Base-by-base conservation (phyloP, 2,113 vertebrate genomes). In the Rhabdornis inornatus region DNA sequence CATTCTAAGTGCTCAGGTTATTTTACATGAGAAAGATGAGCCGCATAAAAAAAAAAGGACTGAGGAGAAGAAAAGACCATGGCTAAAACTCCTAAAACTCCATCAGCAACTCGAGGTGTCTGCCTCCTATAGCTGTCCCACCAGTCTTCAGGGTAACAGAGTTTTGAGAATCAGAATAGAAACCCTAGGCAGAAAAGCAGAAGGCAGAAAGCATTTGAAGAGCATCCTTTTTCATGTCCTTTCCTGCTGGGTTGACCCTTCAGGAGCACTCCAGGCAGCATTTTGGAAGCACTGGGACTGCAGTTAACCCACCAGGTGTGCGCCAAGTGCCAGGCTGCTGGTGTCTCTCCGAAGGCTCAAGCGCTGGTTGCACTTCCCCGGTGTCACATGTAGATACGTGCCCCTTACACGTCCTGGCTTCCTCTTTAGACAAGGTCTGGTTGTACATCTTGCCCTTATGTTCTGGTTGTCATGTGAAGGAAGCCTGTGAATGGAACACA, bases 351-450 rank as follows among this genome's bases (percentile, higher is more conserved):
- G 10, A 42, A 53, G 24, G 12, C 20, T 69, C 35, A 35, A 66
- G 19, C 35, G 2, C 20, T 57, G 13, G 1, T 71, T 76, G 40
- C 31, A 4, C 8, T 44, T 74, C 33, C 44, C 39, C 45, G 15
- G 27, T 2, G 4, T 44, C 44, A 8, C 23, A 4, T 1, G 1
- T 7, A 33, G 40, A 22, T 33, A 45, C 0, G 0, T 16, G 3
- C 16, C 9, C 11, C 42, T 86, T 52, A 30, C 53, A 52, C 23
- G 27, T 33, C 57, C 71, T 64, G 37, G 13, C 45, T 81, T 89
- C 42, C 42, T 61, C 0, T 17, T 40, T 2, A 0, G 1, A 6
- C 11, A 33, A 42, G 53, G n/a, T 47, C 47, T 59, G 25, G 33
- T 33, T 35, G 12, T 31, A 45, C 15, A 8, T 4, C 49, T 83